Evolutionary conservation across 2,113 vertebrate genomes (phyloP).

Genomic region (Solea solea): DNA sequence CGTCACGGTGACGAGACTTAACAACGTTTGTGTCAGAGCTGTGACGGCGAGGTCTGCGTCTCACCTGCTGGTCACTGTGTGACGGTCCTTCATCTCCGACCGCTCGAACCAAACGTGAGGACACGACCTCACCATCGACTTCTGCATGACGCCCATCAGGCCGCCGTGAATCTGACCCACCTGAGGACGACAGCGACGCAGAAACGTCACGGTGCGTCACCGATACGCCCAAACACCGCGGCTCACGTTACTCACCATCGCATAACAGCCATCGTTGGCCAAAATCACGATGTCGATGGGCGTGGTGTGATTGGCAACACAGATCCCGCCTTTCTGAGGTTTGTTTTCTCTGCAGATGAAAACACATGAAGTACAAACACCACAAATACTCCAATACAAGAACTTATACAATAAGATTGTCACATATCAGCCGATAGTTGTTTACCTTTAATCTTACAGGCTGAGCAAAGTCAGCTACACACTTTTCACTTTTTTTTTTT

Average conservation of each 20-base stretch:
- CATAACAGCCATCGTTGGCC: constrained; percentile 94
- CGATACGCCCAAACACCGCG: not conserved
- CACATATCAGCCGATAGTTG: too few relatives aligned
- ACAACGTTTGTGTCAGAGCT: not conserved
- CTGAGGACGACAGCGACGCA: constrained; percentile 67
- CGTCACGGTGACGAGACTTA: not conserved
- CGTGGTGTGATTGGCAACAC: constrained; percentile 96
- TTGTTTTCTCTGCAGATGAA: constrained; percentile 85
- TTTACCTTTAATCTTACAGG: too few relatives aligned
- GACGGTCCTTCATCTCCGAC: constrained; percentile 93
- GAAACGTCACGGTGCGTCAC: not conserved
- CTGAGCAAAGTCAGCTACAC: too few relatives aligned
- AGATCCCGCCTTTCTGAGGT: constrained; percentile 94
- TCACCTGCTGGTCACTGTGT: constrained; percentile 86
- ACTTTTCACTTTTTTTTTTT: too few relatives aligned
- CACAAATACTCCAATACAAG: not conserved
- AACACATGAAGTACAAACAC: too few relatives aligned
- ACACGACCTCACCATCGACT: constrained; percentile 91
- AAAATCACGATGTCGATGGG: constrained; percentile 95
- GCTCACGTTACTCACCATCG: constrained; percentile 87
- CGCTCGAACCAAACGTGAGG: constrained; percentile 98
- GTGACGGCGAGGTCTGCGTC: not conserved
- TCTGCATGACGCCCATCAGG: constrained; percentile 93
- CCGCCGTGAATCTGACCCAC: constrained; percentile 95
- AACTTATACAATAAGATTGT: too few relatives aligned